Base-by-base conservation (phyloP, 37 sponge, comb jelly and placozoan species). In the Lycopodina hypogea region DNA sequence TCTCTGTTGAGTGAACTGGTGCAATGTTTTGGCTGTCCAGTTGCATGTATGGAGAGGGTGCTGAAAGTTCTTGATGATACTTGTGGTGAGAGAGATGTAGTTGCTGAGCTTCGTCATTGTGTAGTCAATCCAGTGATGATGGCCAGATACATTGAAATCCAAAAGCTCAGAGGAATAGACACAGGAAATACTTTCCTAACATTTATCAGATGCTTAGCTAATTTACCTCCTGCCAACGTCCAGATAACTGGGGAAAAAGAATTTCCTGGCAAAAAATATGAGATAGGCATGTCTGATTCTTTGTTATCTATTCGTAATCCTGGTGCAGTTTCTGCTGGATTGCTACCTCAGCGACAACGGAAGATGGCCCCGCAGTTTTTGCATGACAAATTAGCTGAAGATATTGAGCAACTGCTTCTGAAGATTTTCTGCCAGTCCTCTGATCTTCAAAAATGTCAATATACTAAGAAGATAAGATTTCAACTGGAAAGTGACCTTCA, bases 1-100 rank as follows among this genome's bases (percentile, higher is more conserved):
- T 38, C 56, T 0, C 70, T 72, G 53, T 56, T 85, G 24, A 78
- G 85, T 32, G 8, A 35, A 23, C 71, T 65, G 33, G 70, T 89
- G 18, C 86, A 89, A 34, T 69, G 45, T 62, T 89, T 79, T 85
- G 90, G 90, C 53, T 79, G 83, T 36, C 81, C 81, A 3, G 45
- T 53, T 33, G 56, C 32, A 18, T 71, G 48, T 18, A 32, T 80
- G 59, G 60, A 76, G 74, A 58, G 41, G 9, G 24, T 77, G 0
- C 63, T 85, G 56, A 41, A 70, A 45, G 63, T 15, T 11, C 62
- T 85, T 57, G 85, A 85, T 39, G 21, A 50, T 19, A 18, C 61
- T n/a, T 78, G 69, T 28, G 42, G 53, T 4, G 41, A 35, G 2
- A 26, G 28, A 23, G 22, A 50, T 24, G 45, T 52, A 17, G 33